Evolutionary conservation across 2,888 invertebrate genomes (phyloP).

Genomic region (Thereva nobilitata): DNA sequence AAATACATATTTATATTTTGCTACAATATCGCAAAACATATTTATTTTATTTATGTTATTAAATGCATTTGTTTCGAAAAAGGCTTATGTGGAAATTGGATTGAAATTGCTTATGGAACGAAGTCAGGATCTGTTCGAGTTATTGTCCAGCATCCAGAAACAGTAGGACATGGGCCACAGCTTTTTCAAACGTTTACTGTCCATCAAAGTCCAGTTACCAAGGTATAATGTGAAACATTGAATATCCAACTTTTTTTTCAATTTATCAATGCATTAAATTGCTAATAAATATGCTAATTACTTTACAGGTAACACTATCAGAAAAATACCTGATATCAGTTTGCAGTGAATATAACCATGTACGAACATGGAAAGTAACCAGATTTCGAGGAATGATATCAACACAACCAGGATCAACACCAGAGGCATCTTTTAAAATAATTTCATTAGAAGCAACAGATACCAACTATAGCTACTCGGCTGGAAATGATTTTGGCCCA

Average conservation of each 20-base stretch:
- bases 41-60: slow-evolving; percentile 6
- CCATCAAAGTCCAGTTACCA: slow-evolving; percentile 93
- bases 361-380: slow-evolving; percentile 95
- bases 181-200: slow-evolving; percentile 98
- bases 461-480: slow-evolving; percentile 65
- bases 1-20: neutral
- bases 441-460: slow-evolving; percentile 65
- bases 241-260: neutral
- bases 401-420: slow-evolving; percentile 97
- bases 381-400: slow-evolving; percentile 98
- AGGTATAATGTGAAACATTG: slow-evolving; percentile 62
- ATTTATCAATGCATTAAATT: neutral
- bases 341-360: slow-evolving; percentile 97
- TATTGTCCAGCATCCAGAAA: slow-evolving; percentile 98
- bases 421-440: slow-evolving; percentile 92
- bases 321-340: slow-evolving; percentile 95
- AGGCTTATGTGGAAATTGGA: slow-evolving; percentile 98
- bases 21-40: neutral
- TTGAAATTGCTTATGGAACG: slow-evolving; percentile 99
- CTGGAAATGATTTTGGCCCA: slow-evolving; percentile 78
- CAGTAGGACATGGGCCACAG: slow-evolving; percentile 97
- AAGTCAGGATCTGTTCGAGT: slow-evolving; percentile 93
- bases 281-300: neutral
- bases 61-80: slow-evolving; percentile 17
- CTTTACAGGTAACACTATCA: slow-evolving; percentile 79